Conservation (phyloP, 2,797 vertebrate genomes). For the Clarias pachynema region DNA sequence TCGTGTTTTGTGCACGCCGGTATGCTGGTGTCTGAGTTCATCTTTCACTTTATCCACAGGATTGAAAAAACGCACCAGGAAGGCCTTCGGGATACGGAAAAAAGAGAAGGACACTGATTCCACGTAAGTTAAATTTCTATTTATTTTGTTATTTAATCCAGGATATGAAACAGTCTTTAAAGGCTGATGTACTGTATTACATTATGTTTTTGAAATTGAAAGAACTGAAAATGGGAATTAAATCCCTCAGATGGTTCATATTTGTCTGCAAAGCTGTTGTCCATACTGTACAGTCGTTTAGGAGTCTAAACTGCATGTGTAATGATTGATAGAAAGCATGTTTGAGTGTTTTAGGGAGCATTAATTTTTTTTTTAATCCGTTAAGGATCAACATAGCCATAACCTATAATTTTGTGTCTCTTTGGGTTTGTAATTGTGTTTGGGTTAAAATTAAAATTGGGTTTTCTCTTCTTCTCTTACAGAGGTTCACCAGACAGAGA, state of each 20-base stretch:
- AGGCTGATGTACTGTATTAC: background rate
- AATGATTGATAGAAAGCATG: background rate
- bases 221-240: background rate
- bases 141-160: background rate
- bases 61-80: constrained; percentile 99
- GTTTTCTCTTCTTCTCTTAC: constrained; percentile 60
- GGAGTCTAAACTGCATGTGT: too few species aligned
- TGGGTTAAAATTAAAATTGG: background rate
- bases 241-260: background rate
- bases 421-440: background rate
- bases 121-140: constrained; percentile 77
- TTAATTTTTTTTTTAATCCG: background rate
- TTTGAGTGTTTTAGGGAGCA: background rate
- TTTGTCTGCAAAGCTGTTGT: background rate
- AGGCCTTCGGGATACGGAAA: constrained; percentile 99
- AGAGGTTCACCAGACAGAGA: constrained; percentile 97
- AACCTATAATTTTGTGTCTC: background rate
- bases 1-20: background rate
- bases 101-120: constrained; percentile 99
- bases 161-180: background rate
- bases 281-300: background rate
- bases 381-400: background rate
- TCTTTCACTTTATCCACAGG: constrained; percentile 72
- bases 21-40: constrained; percentile 1
- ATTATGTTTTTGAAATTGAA: background rate